These are phyloP conservation scores for Apotomis capreana DNA, from an alignment of 2,888 invertebrate genomes.

Conservation along the genomic window DNA sequence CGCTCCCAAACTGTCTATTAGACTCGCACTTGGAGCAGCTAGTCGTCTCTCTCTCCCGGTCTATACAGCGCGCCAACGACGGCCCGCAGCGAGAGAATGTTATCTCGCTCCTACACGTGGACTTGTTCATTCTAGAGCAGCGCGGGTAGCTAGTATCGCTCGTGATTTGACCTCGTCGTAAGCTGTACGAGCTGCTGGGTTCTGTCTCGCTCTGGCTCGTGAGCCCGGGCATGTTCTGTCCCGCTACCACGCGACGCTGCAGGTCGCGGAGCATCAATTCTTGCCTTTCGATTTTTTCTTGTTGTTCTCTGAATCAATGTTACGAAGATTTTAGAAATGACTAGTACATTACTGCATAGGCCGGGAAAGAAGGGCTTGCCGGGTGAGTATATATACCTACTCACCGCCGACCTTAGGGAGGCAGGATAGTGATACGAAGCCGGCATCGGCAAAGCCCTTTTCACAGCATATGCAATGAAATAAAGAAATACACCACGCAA, in stretches of 20 bases:
- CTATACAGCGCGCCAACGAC: constrained; percentile 40
- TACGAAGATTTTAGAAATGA: too few species aligned
- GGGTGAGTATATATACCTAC: too few species aligned
- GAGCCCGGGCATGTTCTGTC: constrained; percentile 6
- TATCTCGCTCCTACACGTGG: constrained; percentile 44
- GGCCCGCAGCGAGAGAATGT: constrained; percentile 33
- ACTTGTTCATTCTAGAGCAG: constrained; percentile 48
- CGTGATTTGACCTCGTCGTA: constrained; percentile 24
- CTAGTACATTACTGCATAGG: too few species aligned
- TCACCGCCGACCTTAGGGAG: too few species aligned
- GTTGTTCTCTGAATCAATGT: constrained; percentile 57
- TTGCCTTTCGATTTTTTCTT: constrained; percentile 60
- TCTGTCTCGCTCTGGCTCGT: constrained; percentile 41
- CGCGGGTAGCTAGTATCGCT: constrained; percentile 47
- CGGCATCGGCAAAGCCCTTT: too few species aligned
- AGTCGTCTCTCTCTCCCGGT: constrained; percentile 42
- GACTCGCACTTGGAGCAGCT: constrained; percentile 29
- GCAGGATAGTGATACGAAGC: too few species aligned
- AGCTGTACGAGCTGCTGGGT: constrained; percentile 17
- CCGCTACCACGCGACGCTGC: constrained; percentile 48
- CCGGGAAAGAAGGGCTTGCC: too few species aligned
- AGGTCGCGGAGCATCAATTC: constrained; percentile 54
- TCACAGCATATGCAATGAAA: too few species aligned
- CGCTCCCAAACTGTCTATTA: constrained; percentile 53
- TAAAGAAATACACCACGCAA: too few species aligned